Base-by-base conservation (phyloP, 2,888 invertebrate genomes). In the Sphaerophoria rueppellii region DNA sequence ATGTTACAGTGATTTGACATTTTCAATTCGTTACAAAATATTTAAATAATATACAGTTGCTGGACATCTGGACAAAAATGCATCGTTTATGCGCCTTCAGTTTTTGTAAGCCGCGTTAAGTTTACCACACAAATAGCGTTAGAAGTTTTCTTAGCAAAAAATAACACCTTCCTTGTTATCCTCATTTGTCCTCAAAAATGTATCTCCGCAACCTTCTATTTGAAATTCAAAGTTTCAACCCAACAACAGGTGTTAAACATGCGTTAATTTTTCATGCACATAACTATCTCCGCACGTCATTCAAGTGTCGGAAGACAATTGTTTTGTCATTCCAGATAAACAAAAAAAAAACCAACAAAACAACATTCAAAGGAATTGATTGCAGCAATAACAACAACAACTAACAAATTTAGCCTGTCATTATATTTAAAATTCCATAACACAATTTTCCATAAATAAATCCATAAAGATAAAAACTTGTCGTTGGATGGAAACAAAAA, bases 401-500 rank as follows among this genome's bases (percentile, higher is more conserved):
- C 6, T n/a, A n/a, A 69, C 16, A 54, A 55, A 57, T 43, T 48
- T 14, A 60, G 35, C 32, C 37, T 78, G 12, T 63, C 43, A 50
- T 54, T 52, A 52, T 50, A 43, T 54, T 60, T 52, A 72, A 75
- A 43, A 37, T 48, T 57, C 65, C 71, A 78, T 71, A 65, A 65
- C 37, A 70, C 63, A 71, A 72, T 77, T 50, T 65, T 61, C 72
- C 72, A 82, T 72, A 67, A 67, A 72, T 72, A 57, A 70, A 70
- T 69, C 63, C 69, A 70, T 63, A 80, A 75, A 69, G 52, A 70
- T 75, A 75, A 70, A 80, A 71, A 77, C 72, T 70, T 60, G 67
- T 46, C 77, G 72, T 67, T 24, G 24, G 24, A 24, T 24, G 24
- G 24, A 24, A 24, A 24, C 24, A 72, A 52, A 79, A 65, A 61